Conservation (phyloP, 2,888 invertebrate species). For the Myathropa florea region DNA sequence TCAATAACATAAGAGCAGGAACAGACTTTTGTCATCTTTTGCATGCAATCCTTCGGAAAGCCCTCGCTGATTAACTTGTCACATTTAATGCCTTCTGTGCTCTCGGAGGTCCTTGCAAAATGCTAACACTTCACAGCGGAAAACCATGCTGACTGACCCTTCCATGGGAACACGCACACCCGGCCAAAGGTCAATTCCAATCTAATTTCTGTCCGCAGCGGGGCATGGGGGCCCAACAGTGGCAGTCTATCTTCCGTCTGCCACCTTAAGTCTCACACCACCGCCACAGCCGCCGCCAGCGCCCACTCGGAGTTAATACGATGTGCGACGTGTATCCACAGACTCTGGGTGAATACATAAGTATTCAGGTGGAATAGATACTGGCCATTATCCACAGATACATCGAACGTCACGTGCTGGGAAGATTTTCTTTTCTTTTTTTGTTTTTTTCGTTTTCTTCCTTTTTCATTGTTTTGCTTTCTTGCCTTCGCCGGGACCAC, state of each 20-base stretch:
- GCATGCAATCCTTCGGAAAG: neutral
- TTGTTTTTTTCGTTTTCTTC: constrained; percentile 10
- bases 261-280: constrained; percentile 2
- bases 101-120: constrained; percentile 16
- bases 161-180: constrained; percentile 59
- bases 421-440: constrained; percentile 29
- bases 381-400: constrained; percentile 66
- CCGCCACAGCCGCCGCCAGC: neutral
- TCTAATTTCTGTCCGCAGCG: constrained; percentile 32
- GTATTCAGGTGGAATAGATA: constrained; percentile 70
- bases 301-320: constrained; percentile 51
- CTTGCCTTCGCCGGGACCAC: constrained; percentile 28
- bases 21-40: constrained; percentile 15
- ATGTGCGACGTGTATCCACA: constrained; percentile 63
- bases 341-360: constrained; percentile 65
- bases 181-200: constrained; percentile 57
- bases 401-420: constrained; percentile 63
- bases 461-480: constrained; percentile 18
- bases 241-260: constrained; percentile 33
- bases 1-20: constrained; percentile 25
- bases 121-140: neutral
- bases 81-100: constrained; percentile 55
- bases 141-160: neutral
- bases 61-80: constrained; percentile 61
- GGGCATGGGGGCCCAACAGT: constrained; percentile 4